Evolutionary conservation across 1,140 invertebrate genomes (phyloP).

Genomic region (Drosophila equinoxialis): DNA sequence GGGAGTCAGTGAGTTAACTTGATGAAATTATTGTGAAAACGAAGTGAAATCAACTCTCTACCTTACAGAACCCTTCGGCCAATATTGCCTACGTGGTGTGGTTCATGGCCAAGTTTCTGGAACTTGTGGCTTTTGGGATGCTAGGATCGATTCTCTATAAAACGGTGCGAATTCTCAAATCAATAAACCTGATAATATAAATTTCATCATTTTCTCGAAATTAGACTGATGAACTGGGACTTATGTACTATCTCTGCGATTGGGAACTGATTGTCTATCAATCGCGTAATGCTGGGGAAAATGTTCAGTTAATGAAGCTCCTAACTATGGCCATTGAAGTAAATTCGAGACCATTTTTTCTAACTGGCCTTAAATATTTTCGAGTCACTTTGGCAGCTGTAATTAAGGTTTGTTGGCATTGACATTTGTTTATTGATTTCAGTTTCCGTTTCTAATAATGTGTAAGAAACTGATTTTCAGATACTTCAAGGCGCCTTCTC

Average conservation of each 20-base stretch:
- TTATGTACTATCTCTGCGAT: constrained; percentile 56
- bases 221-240: constrained; percentile 64
- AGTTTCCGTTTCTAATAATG: too few species aligned
- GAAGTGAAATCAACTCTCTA: background rate
- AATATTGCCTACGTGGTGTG: constrained; percentile 64
- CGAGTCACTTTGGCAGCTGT: constrained; percentile 58
- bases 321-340: constrained; percentile 61
- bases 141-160: constrained; percentile 57
- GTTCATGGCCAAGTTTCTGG: constrained; percentile 60
- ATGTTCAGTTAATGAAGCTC: constrained; percentile 63
- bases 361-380: constrained; percentile 69
- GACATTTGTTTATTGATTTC: too few species aligned
- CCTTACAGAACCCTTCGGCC: constrained; percentile 39
- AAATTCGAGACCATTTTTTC: constrained; percentile 59
- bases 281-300: constrained; percentile 51
- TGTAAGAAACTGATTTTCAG: constrained; percentile 23
- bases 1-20: background rate
- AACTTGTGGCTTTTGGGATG: constrained; percentile 58
- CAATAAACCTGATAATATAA: too few species aligned
- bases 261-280: constrained; percentile 65
- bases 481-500: constrained; percentile 70
- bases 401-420: constrained; percentile 43
- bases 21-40: background rate
- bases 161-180: constrained; percentile 31
- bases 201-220: background rate